Evolutionary conservation across 2,113 vertebrate genomes (phyloP).

Genomic region (Hymenochirus boettgeri): DNA sequence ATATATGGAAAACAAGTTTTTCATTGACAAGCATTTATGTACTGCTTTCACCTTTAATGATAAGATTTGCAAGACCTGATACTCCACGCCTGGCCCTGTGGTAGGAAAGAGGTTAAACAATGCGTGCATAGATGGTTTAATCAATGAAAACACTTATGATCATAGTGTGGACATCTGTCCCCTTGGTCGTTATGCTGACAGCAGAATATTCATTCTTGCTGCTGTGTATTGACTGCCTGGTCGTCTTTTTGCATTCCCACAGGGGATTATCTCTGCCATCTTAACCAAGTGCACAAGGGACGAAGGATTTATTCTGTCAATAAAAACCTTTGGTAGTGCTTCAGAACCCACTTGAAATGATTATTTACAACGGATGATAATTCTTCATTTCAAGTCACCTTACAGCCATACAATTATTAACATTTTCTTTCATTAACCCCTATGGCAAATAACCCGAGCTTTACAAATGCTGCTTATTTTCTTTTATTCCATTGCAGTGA

Average conservation of each 20-base stretch:
- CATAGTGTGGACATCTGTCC: constrained; percentile 53
- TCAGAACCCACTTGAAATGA: constrained; percentile 63
- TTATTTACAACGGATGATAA: constrained; percentile 8
- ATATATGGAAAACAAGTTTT: too few species aligned
- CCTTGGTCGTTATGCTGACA: constrained; percentile 45
- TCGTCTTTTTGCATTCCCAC: constrained; percentile 47
- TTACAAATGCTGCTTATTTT: too few species aligned
- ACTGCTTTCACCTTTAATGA: too few species aligned
- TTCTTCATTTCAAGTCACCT: not conserved
- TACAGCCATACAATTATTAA: not conserved
- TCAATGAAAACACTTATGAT: constrained; percentile 44
- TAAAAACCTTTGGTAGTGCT: constrained; percentile 72
- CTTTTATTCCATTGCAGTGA: too few species aligned
- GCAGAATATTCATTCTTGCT: constrained; percentile 57
- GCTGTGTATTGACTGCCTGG: constrained; percentile 56
- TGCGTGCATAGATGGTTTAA: constrained; percentile 35
- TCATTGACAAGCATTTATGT: too few species aligned
- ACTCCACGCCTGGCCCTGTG: not conserved
- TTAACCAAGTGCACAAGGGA: constrained; percentile 63
- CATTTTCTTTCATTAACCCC: not conserved
- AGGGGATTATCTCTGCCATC: constrained; percentile 65
- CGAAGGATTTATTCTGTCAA: constrained; percentile 69
- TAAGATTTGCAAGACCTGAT: too few species aligned
- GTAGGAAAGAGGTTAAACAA: constrained; percentile 31
- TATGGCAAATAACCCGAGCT: not conserved